phyloP scores from a whole-genome alignment of 2,888 invertebrate species.

The Rhagonycha lutea region DNA sequence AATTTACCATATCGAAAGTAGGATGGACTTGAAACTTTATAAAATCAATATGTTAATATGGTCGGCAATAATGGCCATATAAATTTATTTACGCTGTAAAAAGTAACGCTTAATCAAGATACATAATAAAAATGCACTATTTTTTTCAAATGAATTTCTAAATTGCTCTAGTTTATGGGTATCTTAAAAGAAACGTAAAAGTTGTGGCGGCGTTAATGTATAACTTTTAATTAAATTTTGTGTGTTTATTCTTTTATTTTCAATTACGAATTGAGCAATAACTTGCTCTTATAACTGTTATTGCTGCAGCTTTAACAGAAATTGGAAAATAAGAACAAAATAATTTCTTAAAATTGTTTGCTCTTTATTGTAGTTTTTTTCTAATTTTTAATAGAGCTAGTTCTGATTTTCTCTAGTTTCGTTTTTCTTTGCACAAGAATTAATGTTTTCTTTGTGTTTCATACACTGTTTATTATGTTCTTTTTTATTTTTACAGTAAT shows the following conservation, averaged over 20 bases:
- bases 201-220: neutral
- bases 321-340: neutral
- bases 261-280: neutral
- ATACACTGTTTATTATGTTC: neutral
- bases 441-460: neutral
- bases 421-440: neutral
- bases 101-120: neutral
- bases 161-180: neutral
- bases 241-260: neutral
- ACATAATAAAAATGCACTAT: neutral
- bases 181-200: constrained; percentile 1
- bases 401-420: neutral
- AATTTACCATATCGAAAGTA: neutral
- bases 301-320: neutral
- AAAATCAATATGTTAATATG: neutral
- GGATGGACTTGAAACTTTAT: neutral
- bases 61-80: neutral
- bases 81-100: neutral
- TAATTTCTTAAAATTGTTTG: neutral
- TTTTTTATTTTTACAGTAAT: neutral
- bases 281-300: neutral
- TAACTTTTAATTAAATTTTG: constrained; percentile 1
- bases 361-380: neutral
- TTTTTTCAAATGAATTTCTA: constrained; percentile 1
- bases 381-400: neutral